A percentile compares a stretch with the other conserved stretches of the same genome.
Evolutionary conservation across 2,113 vertebrate genomes (phyloP).

Genomic region (Atherinomorus stipes): DNA sequence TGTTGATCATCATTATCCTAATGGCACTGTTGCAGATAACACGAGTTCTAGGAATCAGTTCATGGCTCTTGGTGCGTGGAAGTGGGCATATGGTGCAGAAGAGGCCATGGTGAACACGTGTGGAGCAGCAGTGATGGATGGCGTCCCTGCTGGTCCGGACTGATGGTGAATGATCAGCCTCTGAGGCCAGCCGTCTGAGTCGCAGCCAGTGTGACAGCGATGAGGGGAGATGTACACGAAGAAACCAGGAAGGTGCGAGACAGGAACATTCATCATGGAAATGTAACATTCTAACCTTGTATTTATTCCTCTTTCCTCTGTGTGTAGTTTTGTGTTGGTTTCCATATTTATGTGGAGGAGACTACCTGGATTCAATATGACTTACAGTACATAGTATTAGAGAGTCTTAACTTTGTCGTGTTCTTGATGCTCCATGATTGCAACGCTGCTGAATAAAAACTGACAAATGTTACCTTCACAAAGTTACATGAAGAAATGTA

Average conservation of each 20-base stretch:
- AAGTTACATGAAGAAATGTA: slow-evolving; percentile 28
- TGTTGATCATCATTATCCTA: slow-evolving; percentile 72
- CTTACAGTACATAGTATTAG: not conserved
- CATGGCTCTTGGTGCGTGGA: slow-evolving; percentile 6
- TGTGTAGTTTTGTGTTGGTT: not conserved
- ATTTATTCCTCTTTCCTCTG: not conserved
- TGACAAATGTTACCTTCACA: slow-evolving; percentile 22
- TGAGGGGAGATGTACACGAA: slow-evolving; percentile 4
- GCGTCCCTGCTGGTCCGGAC: slow-evolving; percentile 31
- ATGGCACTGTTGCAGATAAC: slow-evolving; percentile 60
- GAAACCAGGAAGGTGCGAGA: slow-evolving; percentile 11
- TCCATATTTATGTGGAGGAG: not conserved
- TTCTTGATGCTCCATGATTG: not conserved
- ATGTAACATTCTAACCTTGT: not conserved
- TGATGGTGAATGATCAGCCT: slow-evolving; percentile 60
- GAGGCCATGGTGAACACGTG: slow-evolving; percentile 16
- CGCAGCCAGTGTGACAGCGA: slow-evolving; percentile 40
- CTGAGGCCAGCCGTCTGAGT: slow-evolving; percentile 18
- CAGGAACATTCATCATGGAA: slow-evolving; percentile 40
- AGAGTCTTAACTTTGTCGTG: slow-evolving; percentile 4
- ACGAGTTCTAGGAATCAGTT: slow-evolving; percentile 57
- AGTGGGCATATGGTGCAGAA: not conserved
- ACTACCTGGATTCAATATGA: not conserved
- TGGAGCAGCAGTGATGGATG: slow-evolving; percentile 47
- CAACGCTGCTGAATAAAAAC: slow-evolving; percentile 20